Conservation (phyloP, 2,888 invertebrate species). For the Oxytorus armatus region DNA sequence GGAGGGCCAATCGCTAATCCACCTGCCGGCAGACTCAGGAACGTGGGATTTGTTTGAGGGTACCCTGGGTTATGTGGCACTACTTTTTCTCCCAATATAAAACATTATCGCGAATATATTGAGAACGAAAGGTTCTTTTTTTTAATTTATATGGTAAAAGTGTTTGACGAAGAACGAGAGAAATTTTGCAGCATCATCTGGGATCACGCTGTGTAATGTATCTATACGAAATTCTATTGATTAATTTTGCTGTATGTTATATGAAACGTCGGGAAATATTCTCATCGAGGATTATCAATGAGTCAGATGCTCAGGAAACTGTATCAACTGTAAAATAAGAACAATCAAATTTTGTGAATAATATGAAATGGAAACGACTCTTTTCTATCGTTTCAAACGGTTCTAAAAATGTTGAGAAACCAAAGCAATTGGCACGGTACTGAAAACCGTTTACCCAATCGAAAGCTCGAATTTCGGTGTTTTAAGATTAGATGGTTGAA, state of each 20-base stretch:
- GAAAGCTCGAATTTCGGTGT: slow-evolving; percentile 5
- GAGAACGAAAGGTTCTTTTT: background rate
- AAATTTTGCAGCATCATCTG: background rate
- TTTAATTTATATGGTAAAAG: background rate
- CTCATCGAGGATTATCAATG: too few relatives aligned
- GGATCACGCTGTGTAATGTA: background rate
- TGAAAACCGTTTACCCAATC: background rate
- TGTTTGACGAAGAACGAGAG: background rate
- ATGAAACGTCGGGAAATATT: too few relatives aligned
- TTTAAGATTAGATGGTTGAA: slow-evolving; percentile 10
- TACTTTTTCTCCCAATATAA: slow-evolving; percentile 1
- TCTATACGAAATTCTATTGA: background rate
- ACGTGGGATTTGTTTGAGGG: slow-evolving; percentile 15
- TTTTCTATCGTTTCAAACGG: too few relatives aligned
- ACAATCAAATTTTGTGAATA: too few relatives aligned
- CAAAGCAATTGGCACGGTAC: slow-evolving; percentile 1
- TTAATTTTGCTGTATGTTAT: too few relatives aligned
- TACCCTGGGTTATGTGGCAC: slow-evolving; percentile 24
- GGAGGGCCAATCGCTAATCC: slow-evolving; percentile 59
- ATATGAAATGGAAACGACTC: background rate
- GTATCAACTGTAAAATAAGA: too few relatives aligned
- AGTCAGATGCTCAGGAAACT: too few relatives aligned
- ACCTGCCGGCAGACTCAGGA: slow-evolving; percentile 64
- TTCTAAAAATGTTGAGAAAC: background rate
- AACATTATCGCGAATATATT: background rate